Evolutionary conservation across 1,140 invertebrate species (phyloP).

Genomic region (Pomacea maculata): DNA sequence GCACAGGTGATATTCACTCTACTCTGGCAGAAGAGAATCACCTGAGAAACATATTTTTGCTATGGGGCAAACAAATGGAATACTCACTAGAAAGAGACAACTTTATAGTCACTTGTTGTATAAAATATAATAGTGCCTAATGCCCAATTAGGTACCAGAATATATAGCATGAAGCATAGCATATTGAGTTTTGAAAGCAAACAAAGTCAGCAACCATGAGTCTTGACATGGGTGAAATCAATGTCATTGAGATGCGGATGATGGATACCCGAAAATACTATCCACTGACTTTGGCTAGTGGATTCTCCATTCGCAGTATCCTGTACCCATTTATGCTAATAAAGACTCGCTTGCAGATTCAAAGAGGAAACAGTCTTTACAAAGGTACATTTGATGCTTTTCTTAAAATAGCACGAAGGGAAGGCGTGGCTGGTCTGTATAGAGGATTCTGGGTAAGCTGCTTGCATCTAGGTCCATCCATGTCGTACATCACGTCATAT

Average conservation of each 20-base stretch:
- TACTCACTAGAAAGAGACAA: too few relatives aligned
- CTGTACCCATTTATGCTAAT: conserved; percentile 97
- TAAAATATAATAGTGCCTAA: too few relatives aligned
- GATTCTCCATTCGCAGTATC: conserved; percentile 86
- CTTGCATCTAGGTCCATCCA: conserved; percentile 82
- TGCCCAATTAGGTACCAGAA: too few relatives aligned
- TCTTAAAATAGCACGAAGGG: conserved; percentile 85
- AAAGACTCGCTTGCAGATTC: conserved; percentile 90
- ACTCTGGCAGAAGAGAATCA: too few relatives aligned
- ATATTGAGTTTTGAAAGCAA: neutral
- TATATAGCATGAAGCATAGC: too few relatives aligned
- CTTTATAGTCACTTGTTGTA: too few relatives aligned
- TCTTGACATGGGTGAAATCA: conserved; percentile 36
- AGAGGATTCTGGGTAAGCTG: conserved; percentile 92
- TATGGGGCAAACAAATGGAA: too few relatives aligned
- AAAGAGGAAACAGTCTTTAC: conserved; percentile 74
- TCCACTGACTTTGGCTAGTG: conserved; percentile 89
- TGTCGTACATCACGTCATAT: conserved; percentile 95
- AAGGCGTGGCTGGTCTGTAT: conserved; percentile 89
- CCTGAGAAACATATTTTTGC: too few relatives aligned
- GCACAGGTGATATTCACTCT: too few relatives aligned
- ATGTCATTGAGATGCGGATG: conserved; percentile 94
- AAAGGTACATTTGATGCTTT: conserved; percentile 89
- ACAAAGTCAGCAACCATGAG: conserved; percentile 19
- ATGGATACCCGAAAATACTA: conserved; percentile 95